These are phyloP conservation scores for Hirtodrosophila alboralis DNA, from an alignment of 2,888 invertebrate species.

Conservation along the genomic window DNA sequence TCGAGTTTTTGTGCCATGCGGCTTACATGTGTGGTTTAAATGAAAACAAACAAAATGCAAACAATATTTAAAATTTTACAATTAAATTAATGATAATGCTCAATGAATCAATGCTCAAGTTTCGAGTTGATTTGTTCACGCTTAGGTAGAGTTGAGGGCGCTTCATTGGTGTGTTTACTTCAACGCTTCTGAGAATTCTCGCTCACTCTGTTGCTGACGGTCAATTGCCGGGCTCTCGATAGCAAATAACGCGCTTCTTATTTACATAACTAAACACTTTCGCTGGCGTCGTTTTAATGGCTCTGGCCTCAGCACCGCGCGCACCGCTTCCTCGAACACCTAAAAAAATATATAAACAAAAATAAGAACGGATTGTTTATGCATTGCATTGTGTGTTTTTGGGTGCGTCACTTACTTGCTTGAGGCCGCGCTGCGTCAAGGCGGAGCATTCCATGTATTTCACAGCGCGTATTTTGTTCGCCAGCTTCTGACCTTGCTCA, in stretches of 20 bases:
- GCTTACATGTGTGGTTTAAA: slow-evolving; percentile 19
- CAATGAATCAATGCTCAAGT: slow-evolving; percentile 63
- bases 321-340: slow-evolving; percentile 99
- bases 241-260: slow-evolving; percentile 35
- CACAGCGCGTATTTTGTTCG: slow-evolving; percentile 98
- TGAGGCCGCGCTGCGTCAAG: slow-evolving; percentile 98
- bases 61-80: slow-evolving; percentile 46
- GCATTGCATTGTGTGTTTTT: neutral
- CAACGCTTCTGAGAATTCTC: slow-evolving; percentile 43
- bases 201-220: slow-evolving; percentile 23
- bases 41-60: slow-evolving; percentile 42
- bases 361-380: slow-evolving; percentile 20
- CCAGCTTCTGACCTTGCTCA: slow-evolving; percentile 99
- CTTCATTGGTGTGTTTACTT: slow-evolving; percentile 35
- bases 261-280: slow-evolving; percentile 93
- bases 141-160: slow-evolving; percentile 52
- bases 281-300: slow-evolving; percentile 97
- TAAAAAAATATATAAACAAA: slow-evolving; percentile 83
- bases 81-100: slow-evolving; percentile 52
- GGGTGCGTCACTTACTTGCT: slow-evolving; percentile 87
- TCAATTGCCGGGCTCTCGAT: neutral
- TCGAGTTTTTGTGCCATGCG: slow-evolving; percentile 52
- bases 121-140: slow-evolving; percentile 57
- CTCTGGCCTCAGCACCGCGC: slow-evolving; percentile 98
- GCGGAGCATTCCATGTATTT: slow-evolving; percentile 99